Percentiles rank a stretch among this genome's conserved stretches.
phyloP scores from a whole-genome alignment of 2,797 vertebrate species.

The Schizothorax lantsangensis region DNA sequence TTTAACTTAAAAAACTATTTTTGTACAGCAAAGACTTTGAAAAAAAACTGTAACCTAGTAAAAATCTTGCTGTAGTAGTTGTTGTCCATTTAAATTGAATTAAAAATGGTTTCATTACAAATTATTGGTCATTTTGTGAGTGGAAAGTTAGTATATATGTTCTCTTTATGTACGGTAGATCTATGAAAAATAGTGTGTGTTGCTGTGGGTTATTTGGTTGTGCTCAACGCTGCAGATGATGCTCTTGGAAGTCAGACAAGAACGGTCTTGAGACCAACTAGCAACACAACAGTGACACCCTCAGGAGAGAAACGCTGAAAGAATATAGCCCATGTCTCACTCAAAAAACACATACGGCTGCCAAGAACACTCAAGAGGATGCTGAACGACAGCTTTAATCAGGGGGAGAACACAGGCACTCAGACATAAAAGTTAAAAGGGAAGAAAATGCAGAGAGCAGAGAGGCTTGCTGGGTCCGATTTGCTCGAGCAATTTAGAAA shows the following conservation, averaged over 20 bases:
- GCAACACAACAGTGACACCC: conserved; percentile 83
- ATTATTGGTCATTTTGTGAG: neutral
- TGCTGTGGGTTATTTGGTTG: conserved; percentile 42
- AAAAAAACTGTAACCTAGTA: neutral
- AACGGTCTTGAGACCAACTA: conserved; percentile 52
- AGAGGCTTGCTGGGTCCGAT: neutral
- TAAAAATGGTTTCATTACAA: neutral
- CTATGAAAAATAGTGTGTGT: conserved; percentile 16
- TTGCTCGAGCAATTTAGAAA: conserved; percentile 21
- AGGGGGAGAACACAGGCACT: conserved; percentile 8
- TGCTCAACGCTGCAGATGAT: conserved; percentile 65
- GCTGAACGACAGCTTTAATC: conserved; percentile 33
- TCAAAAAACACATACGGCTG: conserved; percentile 22
- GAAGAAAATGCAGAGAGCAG: conserved; percentile 7
- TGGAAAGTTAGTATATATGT: neutral
- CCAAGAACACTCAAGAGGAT: conserved; percentile 10
- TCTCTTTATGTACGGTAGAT: neutral
- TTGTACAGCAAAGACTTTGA: neutral
- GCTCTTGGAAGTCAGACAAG: conserved; percentile 58
- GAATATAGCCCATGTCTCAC: conserved; percentile 26
- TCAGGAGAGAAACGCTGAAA: conserved; percentile 69
- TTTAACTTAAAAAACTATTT: neutral
- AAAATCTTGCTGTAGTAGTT: neutral
- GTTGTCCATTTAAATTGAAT: neutral
- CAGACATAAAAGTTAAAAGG: conserved; percentile 36